These are phyloP conservation scores for Tauraco erythrolophus DNA, from an alignment of 2,113 vertebrate species.

Conservation along the genomic window DNA sequence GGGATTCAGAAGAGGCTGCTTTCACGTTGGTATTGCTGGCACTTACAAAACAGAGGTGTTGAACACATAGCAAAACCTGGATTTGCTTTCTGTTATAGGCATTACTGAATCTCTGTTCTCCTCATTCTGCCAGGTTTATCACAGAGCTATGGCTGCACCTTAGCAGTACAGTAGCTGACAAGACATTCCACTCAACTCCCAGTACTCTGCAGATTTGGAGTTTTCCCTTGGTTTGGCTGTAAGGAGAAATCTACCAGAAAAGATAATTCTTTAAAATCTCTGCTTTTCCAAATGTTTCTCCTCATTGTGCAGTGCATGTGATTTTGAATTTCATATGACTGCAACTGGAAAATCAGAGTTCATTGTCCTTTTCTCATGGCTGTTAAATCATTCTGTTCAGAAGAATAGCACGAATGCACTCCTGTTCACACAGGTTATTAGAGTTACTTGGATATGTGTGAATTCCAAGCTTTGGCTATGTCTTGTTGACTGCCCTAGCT, in stretches of 20 bases:
- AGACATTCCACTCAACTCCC: not conserved
- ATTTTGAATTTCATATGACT: not conserved
- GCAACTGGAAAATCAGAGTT: not conserved
- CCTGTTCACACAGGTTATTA: not conserved
- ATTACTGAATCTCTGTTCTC: not conserved
- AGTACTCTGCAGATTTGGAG: not conserved
- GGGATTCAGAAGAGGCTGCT: not conserved
- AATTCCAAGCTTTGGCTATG: not conserved
- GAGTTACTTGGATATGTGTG: not conserved
- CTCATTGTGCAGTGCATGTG: fast-evolving
- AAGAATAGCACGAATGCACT: not conserved
- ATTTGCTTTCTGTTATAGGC: not conserved
- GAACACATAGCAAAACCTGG: not conserved
- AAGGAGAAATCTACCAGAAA: not conserved
- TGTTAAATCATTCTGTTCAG: not conserved
- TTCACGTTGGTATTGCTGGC: not conserved
- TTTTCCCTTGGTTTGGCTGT: not conserved
- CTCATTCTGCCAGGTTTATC: fast-evolving
- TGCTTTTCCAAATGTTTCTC: not conserved
- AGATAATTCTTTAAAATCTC: not conserved
- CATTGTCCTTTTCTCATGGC: not conserved
- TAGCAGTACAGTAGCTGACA: not conserved
- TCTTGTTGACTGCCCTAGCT: not conserved
- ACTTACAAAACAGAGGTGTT: not conserved
- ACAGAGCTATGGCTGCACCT: not conserved